Conservation (phyloP, 2,113 vertebrate species). For the Caranx ignobilis region DNA sequence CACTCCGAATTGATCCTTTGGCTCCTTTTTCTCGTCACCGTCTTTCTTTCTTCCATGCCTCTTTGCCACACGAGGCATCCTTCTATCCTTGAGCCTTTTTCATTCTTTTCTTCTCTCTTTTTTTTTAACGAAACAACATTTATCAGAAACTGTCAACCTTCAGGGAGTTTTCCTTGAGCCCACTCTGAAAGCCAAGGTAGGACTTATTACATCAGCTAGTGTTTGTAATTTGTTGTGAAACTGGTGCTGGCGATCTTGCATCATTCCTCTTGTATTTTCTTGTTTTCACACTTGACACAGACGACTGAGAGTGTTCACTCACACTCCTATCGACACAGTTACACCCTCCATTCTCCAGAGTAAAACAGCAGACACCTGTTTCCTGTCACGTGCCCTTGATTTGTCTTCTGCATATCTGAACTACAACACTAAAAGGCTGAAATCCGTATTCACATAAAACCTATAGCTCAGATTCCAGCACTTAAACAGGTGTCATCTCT, state of each 20-base stretch:
- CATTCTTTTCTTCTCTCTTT: too few species aligned
- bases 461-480: neutral
- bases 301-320: neutral
- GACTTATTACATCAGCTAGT: constrained; percentile 2
- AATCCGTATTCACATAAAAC: neutral
- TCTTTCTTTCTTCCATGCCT: neutral
- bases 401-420: neutral
- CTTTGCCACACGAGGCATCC: neutral
- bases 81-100: constrained; percentile 16
- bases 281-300: neutral
- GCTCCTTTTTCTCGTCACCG: constrained; percentile 30
- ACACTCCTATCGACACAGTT: neutral
- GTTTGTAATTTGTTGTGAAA: constrained; percentile 9
- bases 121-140: neutral
- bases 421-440: neutral
- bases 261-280: neutral
- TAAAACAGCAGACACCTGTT: neutral
- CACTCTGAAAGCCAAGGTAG: constrained; percentile 69
- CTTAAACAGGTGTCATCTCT: constrained; percentile 8
- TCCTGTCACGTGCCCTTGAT: neutral
- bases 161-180: constrained; percentile 35
- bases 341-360: neutral
- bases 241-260: neutral
- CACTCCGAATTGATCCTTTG: neutral
- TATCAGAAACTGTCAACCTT: constrained; percentile 1